Evolutionary conservation across 2,113 vertebrate genomes (phyloP), one percentile per base, ranked within the genome.

Genomic region (Lasiurus cinereus): DNA sequence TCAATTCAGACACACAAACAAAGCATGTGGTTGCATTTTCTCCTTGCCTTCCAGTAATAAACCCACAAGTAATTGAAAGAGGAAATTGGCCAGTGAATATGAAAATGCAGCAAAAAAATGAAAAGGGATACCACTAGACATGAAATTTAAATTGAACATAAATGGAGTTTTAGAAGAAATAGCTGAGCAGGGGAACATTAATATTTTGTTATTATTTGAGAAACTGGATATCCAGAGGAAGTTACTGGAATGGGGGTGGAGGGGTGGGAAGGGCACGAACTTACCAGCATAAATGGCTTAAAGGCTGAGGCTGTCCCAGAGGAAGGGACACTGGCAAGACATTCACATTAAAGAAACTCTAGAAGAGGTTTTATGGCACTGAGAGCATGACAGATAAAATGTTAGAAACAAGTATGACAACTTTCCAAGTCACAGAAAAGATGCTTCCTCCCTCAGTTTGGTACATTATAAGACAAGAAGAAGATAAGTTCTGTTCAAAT

Each of bases 391-490:
- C 36, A 83, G 27, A 50, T 54, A 67, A 92, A 83, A 48, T 48
- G 48, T 87, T 74, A 79, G 54, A 72, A 86, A 50, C 13, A 7
- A 87, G 2, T 16, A 29, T 21, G 31, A 79, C 4, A 69, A 1
- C 88, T 74, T 74, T 29, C 48, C 21, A 70, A 86, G 72, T 15
- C n/a, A 79, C 5, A 56, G 72, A 86, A 84, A 54, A 90, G 21
- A 46, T 85, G 24, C 74, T 83, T 83, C 33, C 33, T 83, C 43
- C 33, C 33, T 83, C 43, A 27, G 8, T 6, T 10, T 15, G 15
- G 16, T 74, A 66, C 72, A 62, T 88, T 64, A 19, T 48, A 88
- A 95, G 48, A 74, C 54, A 69, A 78, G n/a, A 82, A 73, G 43
- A 56, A 39, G 15, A 19, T 1, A 6, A 88, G 43, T 27, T 31